Evolutionary conservation across 2,797 vertebrate species (phyloP), one percentile per base, ranked within the genome.

Genomic region (Sylvia borin): DNA sequence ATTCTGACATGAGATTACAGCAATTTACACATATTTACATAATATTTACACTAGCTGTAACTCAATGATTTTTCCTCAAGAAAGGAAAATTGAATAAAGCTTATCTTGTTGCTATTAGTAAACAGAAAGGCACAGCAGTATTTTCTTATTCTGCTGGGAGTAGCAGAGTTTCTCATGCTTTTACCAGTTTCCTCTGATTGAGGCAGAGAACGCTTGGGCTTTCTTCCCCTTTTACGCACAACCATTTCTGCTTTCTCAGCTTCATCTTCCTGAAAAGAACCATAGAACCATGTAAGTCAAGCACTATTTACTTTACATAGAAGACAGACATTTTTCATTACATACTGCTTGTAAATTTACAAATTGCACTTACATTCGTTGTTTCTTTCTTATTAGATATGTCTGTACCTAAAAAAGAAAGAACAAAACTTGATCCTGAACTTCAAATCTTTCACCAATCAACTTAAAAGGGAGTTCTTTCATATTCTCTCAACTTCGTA

Each of bases 1-100:
- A 80, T 97, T 95, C 80, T 98, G 98, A 98, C 97, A 97, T 20
- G 67, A 95, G 97, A 98, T 97, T 97, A 98, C 58, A 96, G 95
- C 92, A 94, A 95, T 97, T 97, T 97, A 95, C 93, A 97, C 95
- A 45, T 95, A 97, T 97, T 97, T 97, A 96, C 53, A 90, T 93
- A 97, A 97, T 90, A 97, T 94, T 96, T 97, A 97, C 76, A 90
- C 91, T 90, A 96, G 96, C 70, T 94, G 72, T 75, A 94, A 84
- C 86, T 74, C 93, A 95, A 90, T 95, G 93, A 80, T 92, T 96
- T 96, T 92, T 90, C 75, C 84, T 94, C 40, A 70, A 93, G 88
- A 93, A 97, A 93, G 66, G 92, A 88, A 94, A 93, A 92, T 45
- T 88, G 92, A 94, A 85, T 93, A 97, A 96, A 91, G 86, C 80